Evolutionary conservation across 2,888 invertebrate genomes (phyloP), one percentile per base, ranked within the genome.

Genomic region (Acronicta psi): DNA sequence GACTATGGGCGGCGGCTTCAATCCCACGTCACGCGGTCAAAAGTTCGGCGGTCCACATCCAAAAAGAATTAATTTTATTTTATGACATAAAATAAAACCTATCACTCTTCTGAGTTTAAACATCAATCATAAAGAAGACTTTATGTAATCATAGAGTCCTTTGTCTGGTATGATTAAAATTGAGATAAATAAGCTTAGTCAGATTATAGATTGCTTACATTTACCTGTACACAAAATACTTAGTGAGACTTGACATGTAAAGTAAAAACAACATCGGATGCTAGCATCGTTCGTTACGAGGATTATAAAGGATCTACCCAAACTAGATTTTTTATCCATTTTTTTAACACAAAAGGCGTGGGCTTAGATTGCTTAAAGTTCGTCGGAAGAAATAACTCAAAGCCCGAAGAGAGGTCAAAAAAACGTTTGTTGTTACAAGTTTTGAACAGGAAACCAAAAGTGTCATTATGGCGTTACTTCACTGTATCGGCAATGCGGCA

Each of bases 321-420:
- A 51, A 66, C 69, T 56, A 58, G 42, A 75, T 73, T 81, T 80
- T 77, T 79, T 72, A 59, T 63, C 44, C 57, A 55, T 62, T 51
- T 65, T 57, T 70, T 71, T 62, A 51, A 65, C 56, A 73, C 64
- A 57, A 74, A 52, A 65, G 58, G 69, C 69, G 61, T 62, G 69
- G 65, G 68, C 69, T 68, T 66, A 56, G 56, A 45, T 62, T 58
- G 69, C 61, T 62, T 43, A 69, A 75, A 73, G 73, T 69, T 72
- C 74, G 77, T 77, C 82, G 86, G 85, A 86, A 87, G 86, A 84
- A 80, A 87, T 87, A 87, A 83, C 76, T 85, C 83, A 85, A 73
- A 75, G 69, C 64, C 68, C 66, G 77, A 77, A 69, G 67, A 59
- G 69, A 67, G 61, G 62, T 74, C 64, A 73, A 73, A 77, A 79